A percentile compares a stretch with the other conserved stretches of the same genome.
phyloP scores from a whole-genome alignment of 1,140 invertebrate species.

The Cephus cinctus region DNA sequence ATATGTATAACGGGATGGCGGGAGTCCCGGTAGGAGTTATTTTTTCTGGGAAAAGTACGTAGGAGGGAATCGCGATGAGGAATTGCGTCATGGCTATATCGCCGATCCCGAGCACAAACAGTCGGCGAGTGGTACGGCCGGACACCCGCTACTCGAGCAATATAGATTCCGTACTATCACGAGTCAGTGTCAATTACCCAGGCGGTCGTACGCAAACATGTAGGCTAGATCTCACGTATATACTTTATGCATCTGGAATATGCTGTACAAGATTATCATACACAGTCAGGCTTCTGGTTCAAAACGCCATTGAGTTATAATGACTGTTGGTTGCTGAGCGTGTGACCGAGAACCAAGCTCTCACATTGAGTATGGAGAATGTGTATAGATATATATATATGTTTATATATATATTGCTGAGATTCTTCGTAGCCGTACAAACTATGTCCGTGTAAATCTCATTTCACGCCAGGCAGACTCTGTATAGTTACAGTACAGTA shows the following conservation, averaged over 20 bases:
- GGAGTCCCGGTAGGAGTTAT: not conserved
- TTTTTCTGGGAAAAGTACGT: constrained; percentile 8
- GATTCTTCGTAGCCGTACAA: too few species aligned
- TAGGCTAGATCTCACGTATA: not conserved
- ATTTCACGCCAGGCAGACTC: too few species aligned
- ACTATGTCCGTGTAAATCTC: too few species aligned
- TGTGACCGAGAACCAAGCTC: too few species aligned
- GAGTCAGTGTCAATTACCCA: constrained; percentile 1
- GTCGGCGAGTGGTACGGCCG: constrained; percentile 7
- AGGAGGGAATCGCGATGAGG: constrained; percentile 4
- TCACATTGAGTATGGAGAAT: too few species aligned
- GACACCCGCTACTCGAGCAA: not conserved
- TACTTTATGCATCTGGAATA: not conserved
- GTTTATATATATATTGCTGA: too few species aligned
- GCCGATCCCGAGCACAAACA: too few species aligned
- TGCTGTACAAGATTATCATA: constrained; percentile 5
- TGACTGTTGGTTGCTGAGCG: too few species aligned
- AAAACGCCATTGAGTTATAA: not conserved
- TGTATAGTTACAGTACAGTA: too few species aligned
- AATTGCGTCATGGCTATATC: constrained; percentile 20
- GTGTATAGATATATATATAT: too few species aligned
- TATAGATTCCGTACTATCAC: constrained; percentile 2
- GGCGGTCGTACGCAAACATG: not conserved
- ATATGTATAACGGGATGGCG: not conserved
- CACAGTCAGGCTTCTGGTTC: not conserved